Percentiles rank a stretch among this genome's conserved stretches.
Evolutionary conservation across 2,113 vertebrate genomes (phyloP).

Genomic region (Raja brachyura): DNA sequence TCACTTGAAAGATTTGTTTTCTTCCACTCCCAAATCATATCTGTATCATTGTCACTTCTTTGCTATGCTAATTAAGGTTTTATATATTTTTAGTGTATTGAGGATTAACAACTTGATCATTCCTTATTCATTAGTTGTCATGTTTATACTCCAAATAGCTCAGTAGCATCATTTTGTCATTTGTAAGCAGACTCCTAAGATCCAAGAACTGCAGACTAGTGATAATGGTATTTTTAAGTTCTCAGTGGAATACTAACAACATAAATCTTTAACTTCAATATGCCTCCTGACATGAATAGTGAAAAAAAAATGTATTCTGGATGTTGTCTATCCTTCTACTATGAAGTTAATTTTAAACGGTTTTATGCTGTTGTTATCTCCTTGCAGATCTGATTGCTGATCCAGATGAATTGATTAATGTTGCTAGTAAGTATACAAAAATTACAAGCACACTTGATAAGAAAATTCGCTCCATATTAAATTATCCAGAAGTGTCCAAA

Average conservation of each 20-base stretch:
- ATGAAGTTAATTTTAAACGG: neutral
- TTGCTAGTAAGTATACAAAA: conserved; percentile 63
- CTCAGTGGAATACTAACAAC: too few species aligned
- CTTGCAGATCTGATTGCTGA: conserved; percentile 74
- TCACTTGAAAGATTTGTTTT: neutral
- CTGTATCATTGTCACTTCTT: neutral
- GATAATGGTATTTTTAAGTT: too few species aligned
- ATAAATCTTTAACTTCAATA: neutral
- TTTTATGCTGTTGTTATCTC: conserved; percentile 40
- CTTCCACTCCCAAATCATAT: neutral
- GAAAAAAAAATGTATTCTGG: neutral
- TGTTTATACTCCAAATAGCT: neutral
- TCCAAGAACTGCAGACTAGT: too few species aligned
- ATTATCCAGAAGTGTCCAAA: conserved; percentile 76
- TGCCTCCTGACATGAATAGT: neutral
- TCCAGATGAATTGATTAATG: conserved; percentile 76
- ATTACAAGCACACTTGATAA: conserved; percentile 63
- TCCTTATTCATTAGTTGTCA: neutral
- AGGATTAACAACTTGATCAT: neutral
- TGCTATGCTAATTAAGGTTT: neutral
- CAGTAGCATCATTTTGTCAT: neutral
- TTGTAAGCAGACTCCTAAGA: too few species aligned
- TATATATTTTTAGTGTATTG: neutral
- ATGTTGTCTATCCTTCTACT: neutral
- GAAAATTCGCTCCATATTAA: conserved; percentile 64